Percentiles rank a stretch among this genome's conserved stretches.
phyloP scores from a whole-genome alignment of 1,140 invertebrate species.

The Diachasmimorpha longicaudata region DNA sequence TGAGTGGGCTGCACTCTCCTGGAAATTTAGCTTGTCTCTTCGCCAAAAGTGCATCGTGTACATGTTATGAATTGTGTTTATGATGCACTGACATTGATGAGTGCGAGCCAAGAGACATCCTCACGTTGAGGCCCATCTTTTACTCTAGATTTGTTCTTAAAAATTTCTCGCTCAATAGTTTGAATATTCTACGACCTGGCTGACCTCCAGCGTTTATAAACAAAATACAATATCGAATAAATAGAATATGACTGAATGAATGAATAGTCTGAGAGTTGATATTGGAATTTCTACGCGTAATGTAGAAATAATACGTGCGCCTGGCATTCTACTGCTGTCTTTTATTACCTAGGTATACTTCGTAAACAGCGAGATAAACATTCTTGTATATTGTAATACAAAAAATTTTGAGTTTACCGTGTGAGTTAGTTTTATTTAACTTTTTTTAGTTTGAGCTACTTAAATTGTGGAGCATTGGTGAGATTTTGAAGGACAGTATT shows the following conservation, averaged over 20 bases:
- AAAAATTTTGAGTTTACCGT: not conserved
- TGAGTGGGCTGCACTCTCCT: not conserved
- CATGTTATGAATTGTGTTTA: not conserved
- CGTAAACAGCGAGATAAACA: not conserved
- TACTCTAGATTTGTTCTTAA: not conserved
- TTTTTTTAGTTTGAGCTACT: not conserved
- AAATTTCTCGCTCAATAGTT: not conserved
- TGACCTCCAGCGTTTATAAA: not conserved
- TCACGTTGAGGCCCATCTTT: not conserved
- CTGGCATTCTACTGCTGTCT: not conserved
- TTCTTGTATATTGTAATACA: conserved; percentile 17
- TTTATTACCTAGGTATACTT: not conserved
- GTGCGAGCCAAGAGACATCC: not conserved
- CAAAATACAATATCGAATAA: not conserved
- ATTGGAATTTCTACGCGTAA: not conserved
- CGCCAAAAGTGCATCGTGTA: not conserved
- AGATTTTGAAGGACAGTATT: not conserved
- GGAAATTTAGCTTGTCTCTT: not conserved
- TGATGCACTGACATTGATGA: not conserved
- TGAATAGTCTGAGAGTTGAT: not conserved
- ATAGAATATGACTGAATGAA: not conserved
- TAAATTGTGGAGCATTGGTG: not conserved
- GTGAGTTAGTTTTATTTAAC: not conserved
- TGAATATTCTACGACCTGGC: not conserved
- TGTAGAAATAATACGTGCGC: not conserved